Conservation (phyloP, 2,888 invertebrate genomes). For the Hartigia nigra region DNA sequence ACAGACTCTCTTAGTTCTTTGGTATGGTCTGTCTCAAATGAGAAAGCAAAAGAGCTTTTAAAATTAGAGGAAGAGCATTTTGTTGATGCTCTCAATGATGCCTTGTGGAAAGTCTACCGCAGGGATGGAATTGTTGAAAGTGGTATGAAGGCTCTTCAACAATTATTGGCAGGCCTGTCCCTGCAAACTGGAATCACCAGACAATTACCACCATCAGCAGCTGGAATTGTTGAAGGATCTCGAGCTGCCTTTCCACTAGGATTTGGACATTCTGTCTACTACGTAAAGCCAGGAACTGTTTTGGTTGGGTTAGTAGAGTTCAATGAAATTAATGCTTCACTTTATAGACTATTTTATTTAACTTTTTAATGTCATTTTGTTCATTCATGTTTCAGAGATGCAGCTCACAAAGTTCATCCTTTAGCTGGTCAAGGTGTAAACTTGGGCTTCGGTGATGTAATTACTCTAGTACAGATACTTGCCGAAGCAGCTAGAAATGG, state of each 20-base stretch:
- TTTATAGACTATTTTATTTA: background rate
- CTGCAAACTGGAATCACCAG: constrained; percentile 67
- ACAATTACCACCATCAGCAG: constrained; percentile 79
- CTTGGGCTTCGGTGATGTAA: constrained; percentile 94
- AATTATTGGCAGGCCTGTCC: constrained; percentile 63
- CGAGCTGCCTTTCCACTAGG: constrained; percentile 93
- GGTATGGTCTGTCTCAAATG: constrained; percentile 90
- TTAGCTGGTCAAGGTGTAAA: constrained; percentile 98
- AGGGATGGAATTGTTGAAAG: constrained; percentile 69
- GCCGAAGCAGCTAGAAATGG: constrained; percentile 80
- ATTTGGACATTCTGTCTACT: constrained; percentile 89
- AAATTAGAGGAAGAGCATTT: constrained; percentile 81
- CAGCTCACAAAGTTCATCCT: constrained; percentile 93
- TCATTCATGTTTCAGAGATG: constrained; percentile 71
- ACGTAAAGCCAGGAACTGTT: constrained; percentile 83
- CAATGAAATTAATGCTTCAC: background rate
- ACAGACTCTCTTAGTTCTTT: constrained; percentile 83
- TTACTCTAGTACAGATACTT: constrained; percentile 77
- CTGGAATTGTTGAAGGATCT: constrained; percentile 71
- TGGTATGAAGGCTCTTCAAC: constrained; percentile 69
- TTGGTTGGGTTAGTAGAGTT: constrained; percentile 80
- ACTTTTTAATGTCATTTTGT: constrained; percentile 32
- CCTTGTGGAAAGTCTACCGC: constrained; percentile 78
- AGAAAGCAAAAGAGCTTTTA: constrained; percentile 80
- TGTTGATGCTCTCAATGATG: constrained; percentile 87